phyloP scores from a whole-genome alignment of 2,888 invertebrate genomes.

The Catonia carolina region DNA sequence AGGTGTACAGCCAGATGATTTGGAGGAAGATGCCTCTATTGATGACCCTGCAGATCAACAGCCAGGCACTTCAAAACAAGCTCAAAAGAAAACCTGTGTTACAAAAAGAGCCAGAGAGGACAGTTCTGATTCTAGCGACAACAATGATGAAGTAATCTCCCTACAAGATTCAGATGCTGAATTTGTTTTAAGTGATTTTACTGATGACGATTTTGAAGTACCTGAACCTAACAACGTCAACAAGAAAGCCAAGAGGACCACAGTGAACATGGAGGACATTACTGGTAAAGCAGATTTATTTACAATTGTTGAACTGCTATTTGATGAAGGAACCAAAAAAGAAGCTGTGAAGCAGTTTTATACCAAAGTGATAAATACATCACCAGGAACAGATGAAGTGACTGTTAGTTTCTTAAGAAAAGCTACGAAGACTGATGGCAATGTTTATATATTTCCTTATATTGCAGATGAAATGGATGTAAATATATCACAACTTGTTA shows the following conservation, averaged over 20 bases:
- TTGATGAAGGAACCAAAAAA: neutral
- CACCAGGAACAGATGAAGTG: neutral
- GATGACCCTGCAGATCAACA: slow-evolving; percentile 1
- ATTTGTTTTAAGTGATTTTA: slow-evolving; percentile 1
- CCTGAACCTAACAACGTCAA: neutral
- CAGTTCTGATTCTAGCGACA: slow-evolving; percentile 7
- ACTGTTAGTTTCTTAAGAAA: slow-evolving; percentile 1
- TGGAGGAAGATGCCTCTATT: slow-evolving; percentile 4
- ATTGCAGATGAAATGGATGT: neutral
- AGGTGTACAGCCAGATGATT: slow-evolving; percentile 7
- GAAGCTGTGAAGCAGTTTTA: neutral
- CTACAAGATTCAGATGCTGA: slow-evolving; percentile 10
- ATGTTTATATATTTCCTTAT: neutral
- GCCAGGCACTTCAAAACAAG: slow-evolving; percentile 8
- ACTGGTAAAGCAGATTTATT: neutral
- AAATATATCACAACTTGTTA: neutral
- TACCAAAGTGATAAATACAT: neutral
- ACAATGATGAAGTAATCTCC: slow-evolving; percentile 1
- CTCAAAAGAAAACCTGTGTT: slow-evolving; percentile 8
- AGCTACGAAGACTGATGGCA: neutral
- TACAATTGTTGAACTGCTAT: neutral
- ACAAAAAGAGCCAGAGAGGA: slow-evolving; percentile 8
- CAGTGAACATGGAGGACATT: neutral
- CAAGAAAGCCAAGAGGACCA: neutral
- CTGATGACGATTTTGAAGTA: neutral